Conservation (phyloP, 1,140 invertebrate species). For the Drosophila kikkawai region DNA sequence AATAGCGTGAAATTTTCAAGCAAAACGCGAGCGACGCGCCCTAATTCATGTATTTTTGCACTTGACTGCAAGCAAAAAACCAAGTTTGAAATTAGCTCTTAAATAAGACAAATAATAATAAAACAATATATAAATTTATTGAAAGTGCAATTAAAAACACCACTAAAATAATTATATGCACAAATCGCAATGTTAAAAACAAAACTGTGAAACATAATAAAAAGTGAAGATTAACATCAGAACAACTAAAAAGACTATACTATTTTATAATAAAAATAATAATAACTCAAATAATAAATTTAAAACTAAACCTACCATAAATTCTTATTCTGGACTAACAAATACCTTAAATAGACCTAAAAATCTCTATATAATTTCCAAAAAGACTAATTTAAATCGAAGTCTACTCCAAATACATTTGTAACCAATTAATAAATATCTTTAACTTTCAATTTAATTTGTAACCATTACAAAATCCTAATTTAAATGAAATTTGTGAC, state of each 20-base stretch:
- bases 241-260: not conserved
- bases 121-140: not conserved
- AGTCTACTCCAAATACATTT: not conserved
- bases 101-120: not conserved
- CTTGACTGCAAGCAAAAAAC: not conserved
- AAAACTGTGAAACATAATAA: not conserved
- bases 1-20: conserved; percentile 47
- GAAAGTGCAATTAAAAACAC: not conserved
- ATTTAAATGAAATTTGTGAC: not conserved
- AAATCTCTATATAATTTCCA: not conserved
- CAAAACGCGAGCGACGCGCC: conserved; percentile 50
- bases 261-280: not conserved
- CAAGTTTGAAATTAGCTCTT: not conserved
- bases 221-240: not conserved
- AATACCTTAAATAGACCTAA: too few relatives aligned
- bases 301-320: not conserved
- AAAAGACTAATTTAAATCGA: not conserved
- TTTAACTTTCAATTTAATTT: not conserved
- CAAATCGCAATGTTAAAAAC: not conserved
- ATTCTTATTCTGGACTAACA: not conserved
- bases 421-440: not conserved
- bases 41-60: conserved; percentile 32
- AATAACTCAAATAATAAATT: not conserved
- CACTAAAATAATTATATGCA: not conserved
- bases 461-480: not conserved